A percentile compares a stretch with the other conserved stretches of the same genome.
Evolutionary conservation across 2,113 vertebrate genomes (phyloP).

Genomic region (Genyomyrus donnyi): DNA sequence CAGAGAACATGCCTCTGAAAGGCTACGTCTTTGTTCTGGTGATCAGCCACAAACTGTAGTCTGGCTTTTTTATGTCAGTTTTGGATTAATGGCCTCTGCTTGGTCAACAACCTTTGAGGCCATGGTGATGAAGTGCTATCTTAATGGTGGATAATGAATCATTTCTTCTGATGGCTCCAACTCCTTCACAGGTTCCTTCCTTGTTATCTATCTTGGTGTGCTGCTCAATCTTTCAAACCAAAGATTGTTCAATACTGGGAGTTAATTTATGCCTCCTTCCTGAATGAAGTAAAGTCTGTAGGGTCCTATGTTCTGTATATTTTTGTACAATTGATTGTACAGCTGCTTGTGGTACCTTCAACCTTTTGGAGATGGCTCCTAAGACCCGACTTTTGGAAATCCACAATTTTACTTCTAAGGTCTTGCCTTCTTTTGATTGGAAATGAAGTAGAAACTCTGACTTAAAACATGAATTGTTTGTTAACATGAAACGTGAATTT

Average conservation of each 20-base stretch:
- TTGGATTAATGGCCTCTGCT: neutral
- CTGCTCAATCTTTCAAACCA: neutral
- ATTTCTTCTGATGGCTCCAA: neutral
- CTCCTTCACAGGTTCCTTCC: neutral
- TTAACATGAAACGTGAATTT: neutral
- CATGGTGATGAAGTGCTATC: neutral
- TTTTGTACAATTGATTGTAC: neutral
- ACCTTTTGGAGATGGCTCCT: neutral
- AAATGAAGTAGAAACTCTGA: neutral
- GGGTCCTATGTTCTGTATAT: neutral
- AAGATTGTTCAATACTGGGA: neutral
- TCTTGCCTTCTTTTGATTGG: neutral
- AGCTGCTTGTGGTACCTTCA: neutral
- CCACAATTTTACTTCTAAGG: neutral
- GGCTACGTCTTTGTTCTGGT: neutral
- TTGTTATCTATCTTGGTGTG: neutral
- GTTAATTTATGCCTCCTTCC: neutral
- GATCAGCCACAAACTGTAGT: neutral
- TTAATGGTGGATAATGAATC: neutral
- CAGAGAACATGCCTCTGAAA: neutral
- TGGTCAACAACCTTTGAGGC: neutral
- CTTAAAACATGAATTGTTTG: neutral
- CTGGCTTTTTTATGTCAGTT: neutral
- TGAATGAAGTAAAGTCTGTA: neutral
- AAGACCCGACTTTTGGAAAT: neutral